Base-by-base conservation (phyloP, 2,113 vertebrate genomes). In the Indri indri region DNA sequence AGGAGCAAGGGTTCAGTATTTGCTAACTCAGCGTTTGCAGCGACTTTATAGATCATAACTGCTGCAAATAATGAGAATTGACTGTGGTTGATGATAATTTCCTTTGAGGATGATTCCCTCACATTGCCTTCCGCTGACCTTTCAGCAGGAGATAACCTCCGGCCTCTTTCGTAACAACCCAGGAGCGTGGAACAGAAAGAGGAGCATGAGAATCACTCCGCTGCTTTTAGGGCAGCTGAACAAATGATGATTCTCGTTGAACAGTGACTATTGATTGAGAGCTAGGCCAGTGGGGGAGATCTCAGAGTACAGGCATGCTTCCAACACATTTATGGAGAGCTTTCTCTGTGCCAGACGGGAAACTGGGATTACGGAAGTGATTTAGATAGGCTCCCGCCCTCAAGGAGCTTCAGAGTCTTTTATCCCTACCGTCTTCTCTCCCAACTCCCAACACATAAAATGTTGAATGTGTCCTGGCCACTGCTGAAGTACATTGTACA, bases 401-500 rank as follows among this genome's bases (percentile, higher is more conserved):
- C 20, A 13, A 30, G n/a, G 52, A 80, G 17, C 25, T 65, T 65
- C 54, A 34, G 20, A 11, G 0, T 65, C 7, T 57, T 80, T 20
- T 13, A 68, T 59, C 66, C 32, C 32, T 57, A 7, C 40, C 32
- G 89, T 27, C 50, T 20, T 70, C 23, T 63, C 61, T 63, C 25
- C 32, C 45, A 30, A 57, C 1, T 13, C 20, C 27, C 3, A 45
- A 13, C 6, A 13, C 16, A 81, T 34, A 10, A 5, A 87, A 57
- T 32, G 8, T 2, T 73, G n/a, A 30, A 3, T 30, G 13, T 50
- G 32, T 74, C 9, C 18, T 52, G 68, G 61, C 13, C 59, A 74
- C 37, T 18, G 1, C 2, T 5, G 8, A 6, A 63, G 13, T 8
- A 2, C 5, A 4, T 37, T 59, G 45, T 7, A 61, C 3, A 20